Conservation (phyloP, 2,797 vertebrate species). For the Premnoplex brunnescens region DNA sequence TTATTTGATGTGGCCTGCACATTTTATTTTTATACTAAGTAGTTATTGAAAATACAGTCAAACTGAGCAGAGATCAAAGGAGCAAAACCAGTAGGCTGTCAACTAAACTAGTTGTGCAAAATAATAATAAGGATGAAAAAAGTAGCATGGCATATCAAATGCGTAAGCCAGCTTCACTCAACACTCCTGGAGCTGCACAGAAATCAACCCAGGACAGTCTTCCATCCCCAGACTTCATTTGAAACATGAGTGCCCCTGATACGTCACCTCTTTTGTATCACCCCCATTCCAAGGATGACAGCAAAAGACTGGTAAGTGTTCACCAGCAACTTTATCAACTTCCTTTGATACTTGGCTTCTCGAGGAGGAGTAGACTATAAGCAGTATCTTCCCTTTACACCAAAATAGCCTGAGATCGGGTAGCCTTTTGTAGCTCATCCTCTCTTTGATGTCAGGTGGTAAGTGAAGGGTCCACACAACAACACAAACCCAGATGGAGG, state of each 20-base stretch:
- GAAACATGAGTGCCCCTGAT: background rate
- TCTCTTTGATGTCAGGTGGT: background rate
- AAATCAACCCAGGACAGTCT: slow-evolving; percentile 24
- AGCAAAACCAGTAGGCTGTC: slow-evolving; percentile 51
- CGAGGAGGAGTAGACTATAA: background rate
- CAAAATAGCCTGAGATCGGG: background rate
- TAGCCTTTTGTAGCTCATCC: background rate
- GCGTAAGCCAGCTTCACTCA: background rate
- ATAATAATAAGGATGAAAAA: background rate
- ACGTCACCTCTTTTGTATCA: background rate
- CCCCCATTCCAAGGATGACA: background rate
- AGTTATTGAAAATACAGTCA: slow-evolving; percentile 69
- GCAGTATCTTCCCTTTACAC: background rate
- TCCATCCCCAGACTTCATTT: background rate
- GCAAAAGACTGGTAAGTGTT: background rate
- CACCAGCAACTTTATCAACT: slow-evolving; percentile 21
- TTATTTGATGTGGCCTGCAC: slow-evolving; percentile 73
- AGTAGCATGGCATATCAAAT: background rate
- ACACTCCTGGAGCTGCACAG: background rate
- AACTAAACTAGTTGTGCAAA: slow-evolving; percentile 47
- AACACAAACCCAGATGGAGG: background rate
- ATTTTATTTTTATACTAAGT: slow-evolving; percentile 76
- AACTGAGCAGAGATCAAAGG: slow-evolving; percentile 62
- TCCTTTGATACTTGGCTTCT: slow-evolving; percentile 3
- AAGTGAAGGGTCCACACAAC: background rate